These are phyloP conservation scores for Mnemiopsis leidyi DNA, from an alignment of 37 sponge, comb jelly and placozoan genomes.

Conservation along the genomic window DNA sequence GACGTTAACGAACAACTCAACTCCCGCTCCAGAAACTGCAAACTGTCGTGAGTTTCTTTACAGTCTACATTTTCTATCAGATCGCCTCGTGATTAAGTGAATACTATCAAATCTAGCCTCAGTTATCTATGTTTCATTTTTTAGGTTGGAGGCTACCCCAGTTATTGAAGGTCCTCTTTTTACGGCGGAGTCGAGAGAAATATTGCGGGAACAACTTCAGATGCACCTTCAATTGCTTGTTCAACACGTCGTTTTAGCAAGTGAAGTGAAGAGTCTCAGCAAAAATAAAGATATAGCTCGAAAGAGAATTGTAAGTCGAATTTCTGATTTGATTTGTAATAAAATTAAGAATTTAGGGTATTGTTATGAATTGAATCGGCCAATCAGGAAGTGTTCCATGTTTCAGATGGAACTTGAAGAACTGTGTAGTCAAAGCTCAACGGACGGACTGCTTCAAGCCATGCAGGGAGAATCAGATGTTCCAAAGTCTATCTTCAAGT, in stretches of 20 bases:
- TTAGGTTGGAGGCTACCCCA: background rate
- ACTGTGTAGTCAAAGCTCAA: conserved; percentile 6
- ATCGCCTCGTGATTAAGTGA: too few species aligned
- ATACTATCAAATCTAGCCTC: too few species aligned
- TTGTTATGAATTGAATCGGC: too few species aligned
- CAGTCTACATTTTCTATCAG: too few species aligned
- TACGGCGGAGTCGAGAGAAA: background rate
- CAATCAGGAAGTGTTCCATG: too few species aligned
- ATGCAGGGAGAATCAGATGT: conserved; percentile 20
- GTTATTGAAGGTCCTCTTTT: conserved; percentile 12
- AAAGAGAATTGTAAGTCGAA: background rate
- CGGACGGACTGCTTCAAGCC: background rate
- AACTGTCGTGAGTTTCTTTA: conserved; percentile 18
- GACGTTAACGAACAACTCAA: conserved; percentile 19
- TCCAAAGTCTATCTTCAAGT: background rate
- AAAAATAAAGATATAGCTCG: background rate
- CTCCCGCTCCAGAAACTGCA: background rate
- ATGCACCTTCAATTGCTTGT: conserved; percentile 34
- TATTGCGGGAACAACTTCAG: background rate
- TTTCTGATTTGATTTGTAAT: too few species aligned
- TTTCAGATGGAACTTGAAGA: conserved; percentile 24
- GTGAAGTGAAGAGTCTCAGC: background rate
- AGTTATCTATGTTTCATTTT: too few species aligned
- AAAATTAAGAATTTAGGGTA: too few species aligned
- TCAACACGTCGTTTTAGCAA: conserved; percentile 1